phyloP scores from a whole-genome alignment of 2,888 invertebrate species.

The Lacanobia oleracea region DNA sequence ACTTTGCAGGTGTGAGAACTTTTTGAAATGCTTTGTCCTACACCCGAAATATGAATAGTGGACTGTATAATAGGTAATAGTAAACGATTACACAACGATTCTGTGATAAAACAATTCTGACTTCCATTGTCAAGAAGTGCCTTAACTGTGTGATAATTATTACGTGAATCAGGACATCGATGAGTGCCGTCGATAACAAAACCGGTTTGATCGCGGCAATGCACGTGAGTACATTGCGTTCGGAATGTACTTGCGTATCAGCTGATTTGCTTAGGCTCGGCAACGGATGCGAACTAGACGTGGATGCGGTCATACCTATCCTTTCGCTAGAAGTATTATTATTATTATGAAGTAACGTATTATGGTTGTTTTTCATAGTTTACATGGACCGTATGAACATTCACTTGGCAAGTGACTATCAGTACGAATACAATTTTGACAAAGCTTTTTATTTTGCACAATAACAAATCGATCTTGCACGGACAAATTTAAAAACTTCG shows the following conservation, averaged over 20 bases:
- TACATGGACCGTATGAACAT: constrained; percentile 1
- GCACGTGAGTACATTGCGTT: constrained; percentile 6
- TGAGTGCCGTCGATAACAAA: constrained; percentile 15
- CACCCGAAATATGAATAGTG: constrained; percentile 16
- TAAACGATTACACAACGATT: constrained; percentile 31
- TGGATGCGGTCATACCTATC: background rate
- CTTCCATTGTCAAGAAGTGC: constrained; percentile 40
- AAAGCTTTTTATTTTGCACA: constrained; percentile 10
- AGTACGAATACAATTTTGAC: constrained; percentile 36
- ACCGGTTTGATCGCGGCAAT: constrained; percentile 7
- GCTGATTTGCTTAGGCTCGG: constrained; percentile 7
- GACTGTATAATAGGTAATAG: constrained; percentile 9
- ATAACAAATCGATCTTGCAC: constrained; percentile 16
- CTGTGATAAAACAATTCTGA: constrained; percentile 17
- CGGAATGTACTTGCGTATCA: constrained; percentile 5
- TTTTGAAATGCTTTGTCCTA: constrained; percentile 29
- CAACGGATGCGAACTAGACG: background rate
- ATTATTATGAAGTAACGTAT: constrained; percentile 22
- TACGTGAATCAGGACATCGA: constrained; percentile 9
- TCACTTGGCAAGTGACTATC: constrained; percentile 1
- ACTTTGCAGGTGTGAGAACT: constrained; percentile 15
- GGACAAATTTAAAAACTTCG: constrained; percentile 21
- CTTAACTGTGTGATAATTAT: constrained; percentile 32
- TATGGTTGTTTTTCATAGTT: constrained; percentile 20
- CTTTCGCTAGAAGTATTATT: constrained; percentile 12